These are phyloP conservation scores for Sitobion miscanthi DNA, from an alignment of 1,140 invertebrate species.

Conservation along the genomic window DNA sequence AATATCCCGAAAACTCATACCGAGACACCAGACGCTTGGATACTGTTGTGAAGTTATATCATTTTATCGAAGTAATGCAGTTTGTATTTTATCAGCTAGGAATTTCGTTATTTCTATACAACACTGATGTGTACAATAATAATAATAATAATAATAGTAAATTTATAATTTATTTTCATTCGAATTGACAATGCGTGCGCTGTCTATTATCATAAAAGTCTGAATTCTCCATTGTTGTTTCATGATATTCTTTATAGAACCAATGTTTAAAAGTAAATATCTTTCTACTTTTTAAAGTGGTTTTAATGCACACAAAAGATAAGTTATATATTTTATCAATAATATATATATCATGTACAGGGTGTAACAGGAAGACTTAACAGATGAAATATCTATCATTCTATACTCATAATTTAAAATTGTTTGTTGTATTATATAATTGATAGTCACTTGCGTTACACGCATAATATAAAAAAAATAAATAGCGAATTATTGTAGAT, in stretches of 20 bases:
- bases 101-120: neutral
- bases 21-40: neutral
- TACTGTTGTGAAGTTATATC: neutral
- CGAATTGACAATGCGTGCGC: neutral
- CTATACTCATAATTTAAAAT: too few species aligned
- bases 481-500: too few species aligned
- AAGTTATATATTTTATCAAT: neutral
- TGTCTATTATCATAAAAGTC: conserved; percentile 1
- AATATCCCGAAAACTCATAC: neutral
- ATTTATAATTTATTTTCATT: neutral
- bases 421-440: too few species aligned
- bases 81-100: neutral
- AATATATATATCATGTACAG: neutral
- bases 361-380: too few species aligned
- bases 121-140: neutral
- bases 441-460: too few species aligned
- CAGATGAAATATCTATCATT: too few species aligned
- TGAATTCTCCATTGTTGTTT: neutral
- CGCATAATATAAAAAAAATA: too few species aligned
- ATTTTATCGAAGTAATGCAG: neutral
- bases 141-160: neutral
- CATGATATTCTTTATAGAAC: neutral
- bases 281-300: neutral
- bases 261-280: neutral
- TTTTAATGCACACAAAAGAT: neutral